These are phyloP conservation scores for Bubo bubo DNA, from an alignment of 2,113 vertebrate species.

Conservation along the genomic window DNA sequence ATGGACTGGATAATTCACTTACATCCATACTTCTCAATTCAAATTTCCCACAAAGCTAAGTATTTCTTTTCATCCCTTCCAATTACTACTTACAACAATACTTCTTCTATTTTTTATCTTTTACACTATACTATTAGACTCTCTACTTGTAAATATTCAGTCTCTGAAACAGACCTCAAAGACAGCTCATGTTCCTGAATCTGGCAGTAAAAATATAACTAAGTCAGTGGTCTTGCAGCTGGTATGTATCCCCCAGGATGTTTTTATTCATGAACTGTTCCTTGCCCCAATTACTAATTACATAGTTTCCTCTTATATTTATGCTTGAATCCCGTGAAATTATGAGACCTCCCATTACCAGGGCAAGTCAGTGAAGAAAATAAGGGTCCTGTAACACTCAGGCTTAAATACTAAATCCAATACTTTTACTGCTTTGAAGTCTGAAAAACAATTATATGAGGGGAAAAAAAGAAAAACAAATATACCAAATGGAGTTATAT, in stretches of 20 bases:
- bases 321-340: neutral
- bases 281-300: neutral
- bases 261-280: neutral
- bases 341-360: neutral
- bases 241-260: neutral
- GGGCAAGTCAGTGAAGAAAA: neutral
- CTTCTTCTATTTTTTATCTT: neutral
- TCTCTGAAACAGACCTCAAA: neutral
- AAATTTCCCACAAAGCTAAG: neutral
- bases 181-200: neutral
- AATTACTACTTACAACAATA: neutral
- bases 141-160: neutral
- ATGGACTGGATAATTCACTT: neutral
- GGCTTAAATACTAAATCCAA: neutral
- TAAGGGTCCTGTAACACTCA: neutral
- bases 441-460: neutral
- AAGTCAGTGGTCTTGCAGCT: neutral
- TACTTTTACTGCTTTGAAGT: neutral
- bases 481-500: neutral
- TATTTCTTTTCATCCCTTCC: neutral
- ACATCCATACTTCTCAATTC: neutral
- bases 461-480: neutral
- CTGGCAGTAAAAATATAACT: neutral
- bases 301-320: neutral
- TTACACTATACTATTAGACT: neutral